Base-by-base conservation (phyloP, 2,113 vertebrate genomes). In the Dascyllus trimaculatus region DNA sequence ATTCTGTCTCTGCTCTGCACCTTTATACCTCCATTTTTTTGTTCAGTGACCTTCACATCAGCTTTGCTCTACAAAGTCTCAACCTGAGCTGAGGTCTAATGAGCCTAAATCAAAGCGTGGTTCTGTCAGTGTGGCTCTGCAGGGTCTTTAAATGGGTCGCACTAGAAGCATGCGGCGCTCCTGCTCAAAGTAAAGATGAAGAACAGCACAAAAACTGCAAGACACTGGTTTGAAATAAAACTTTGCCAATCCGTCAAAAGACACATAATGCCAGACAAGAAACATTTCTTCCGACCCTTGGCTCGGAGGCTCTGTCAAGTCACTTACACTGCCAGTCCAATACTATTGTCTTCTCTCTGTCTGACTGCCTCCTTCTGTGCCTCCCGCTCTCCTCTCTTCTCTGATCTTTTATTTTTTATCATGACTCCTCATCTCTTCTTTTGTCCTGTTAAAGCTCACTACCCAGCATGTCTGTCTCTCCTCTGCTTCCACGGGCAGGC, bases 71-170 rank as follows among this genome's bases (percentile, higher is more conserved):
- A 35, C 13, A 2, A 14, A 10, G 53, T 52, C 51, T 18, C 2
- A 11, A 7, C 18, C 71, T 26, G 26, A 63, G 40, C 46, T 9
- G 58, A 61, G 29, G 66, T 72, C 71, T 75, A 76, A 86, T 87
- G 32, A 61, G 38, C 45, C 73, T 74, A 46, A 75, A 64, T 71
- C 60, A 75, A 84, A 71, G 26, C 74, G 29, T 5, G 6, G 29
- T 6, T 29, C 29, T 29, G 29, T 29, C 57, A 7, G 26, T n/a
- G 75, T 13, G 7, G 32, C 40, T 43, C 40, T 43, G 40, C 40
- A 2, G 40, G 40, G 13, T 64, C 78, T 76, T 66, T 58, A 75
- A 77, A 69, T 62, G 62, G 71, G 76, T 86, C 69, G 71, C 17
- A 13, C 53, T 67, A 1, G 52, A 24, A 52, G 32, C 62, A 52